These are phyloP conservation scores for Pseudomyrmex pallidus DNA, from an alignment of 1,140 invertebrate genomes.

Conservation along the genomic window DNA sequence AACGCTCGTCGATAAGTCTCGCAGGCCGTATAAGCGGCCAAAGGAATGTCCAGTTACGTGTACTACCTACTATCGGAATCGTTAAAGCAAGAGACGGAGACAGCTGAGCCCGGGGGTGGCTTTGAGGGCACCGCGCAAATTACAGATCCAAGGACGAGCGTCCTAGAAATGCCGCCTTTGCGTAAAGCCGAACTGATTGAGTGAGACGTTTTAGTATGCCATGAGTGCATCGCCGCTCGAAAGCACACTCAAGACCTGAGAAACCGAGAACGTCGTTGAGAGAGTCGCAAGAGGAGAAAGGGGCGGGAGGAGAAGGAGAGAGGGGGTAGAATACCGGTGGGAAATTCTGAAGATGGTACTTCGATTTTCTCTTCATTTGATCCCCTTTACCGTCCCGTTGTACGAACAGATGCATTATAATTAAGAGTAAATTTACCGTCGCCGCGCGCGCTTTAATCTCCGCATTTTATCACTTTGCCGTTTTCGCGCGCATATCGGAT, in stretches of 20 bases:
- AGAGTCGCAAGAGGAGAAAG: slow-evolving; percentile 10
- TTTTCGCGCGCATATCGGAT: slow-evolving; percentile 1
- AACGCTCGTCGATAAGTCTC: slow-evolving; percentile 37
- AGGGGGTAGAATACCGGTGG: slow-evolving; percentile 21
- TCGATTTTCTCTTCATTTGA: slow-evolving; percentile 58
- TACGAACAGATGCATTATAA: slow-evolving; percentile 47
- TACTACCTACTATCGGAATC: slow-evolving; percentile 9
- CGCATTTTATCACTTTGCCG: slow-evolving; percentile 16
- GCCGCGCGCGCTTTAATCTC: slow-evolving; percentile 22
- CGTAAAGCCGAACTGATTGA: slow-evolving; percentile 70
- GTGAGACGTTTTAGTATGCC: slow-evolving; percentile 65
- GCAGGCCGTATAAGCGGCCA: slow-evolving; percentile 30
- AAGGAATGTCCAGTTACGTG: slow-evolving; percentile 49
- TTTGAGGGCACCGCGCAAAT: slow-evolving; percentile 62
- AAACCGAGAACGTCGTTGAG: slow-evolving; percentile 45
- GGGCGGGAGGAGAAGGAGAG: no score
- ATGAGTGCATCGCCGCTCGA: slow-evolving; percentile 59
- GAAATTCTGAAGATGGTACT: slow-evolving; percentile 54
- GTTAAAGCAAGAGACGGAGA: slow-evolving; percentile 43
- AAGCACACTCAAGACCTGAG: slow-evolving; percentile 59
- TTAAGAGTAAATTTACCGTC: slow-evolving; percentile 46
- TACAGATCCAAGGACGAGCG: slow-evolving; percentile 65
- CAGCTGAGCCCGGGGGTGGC: slow-evolving; percentile 43
- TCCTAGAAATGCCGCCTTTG: slow-evolving; percentile 68
- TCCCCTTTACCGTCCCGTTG: slow-evolving; percentile 35